Percentiles rank a stretch among this genome's conserved stretches.
Evolutionary conservation across 2,797 vertebrate species (phyloP).

Genomic region (Lateolabrax maculatus): DNA sequence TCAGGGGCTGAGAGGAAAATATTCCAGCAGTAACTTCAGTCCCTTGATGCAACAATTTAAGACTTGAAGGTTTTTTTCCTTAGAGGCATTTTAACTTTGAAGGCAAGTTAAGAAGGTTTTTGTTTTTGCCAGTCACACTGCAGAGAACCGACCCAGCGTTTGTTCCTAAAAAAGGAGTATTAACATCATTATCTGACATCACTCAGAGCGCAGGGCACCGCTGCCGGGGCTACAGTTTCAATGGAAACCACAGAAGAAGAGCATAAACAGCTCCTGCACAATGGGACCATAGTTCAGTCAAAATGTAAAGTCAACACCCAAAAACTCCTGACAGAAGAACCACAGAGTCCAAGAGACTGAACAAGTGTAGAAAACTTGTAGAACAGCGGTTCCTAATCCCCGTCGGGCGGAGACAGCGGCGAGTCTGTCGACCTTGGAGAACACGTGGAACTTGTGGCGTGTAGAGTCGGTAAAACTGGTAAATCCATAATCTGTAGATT

Average conservation of each 20-base stretch:
- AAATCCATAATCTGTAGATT: no score
- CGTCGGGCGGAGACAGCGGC: no score
- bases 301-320: background rate
- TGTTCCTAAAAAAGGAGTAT: background rate
- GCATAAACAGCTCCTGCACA: constrained; percentile 16
- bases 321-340: background rate
- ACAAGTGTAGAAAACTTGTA: no score
- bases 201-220: background rate
- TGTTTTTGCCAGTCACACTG: background rate
- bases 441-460: no score
- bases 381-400: background rate
- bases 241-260: constrained; percentile 30
- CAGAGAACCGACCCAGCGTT: background rate
- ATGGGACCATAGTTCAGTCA: constrained; percentile 3
- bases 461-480: no score
- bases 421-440: no score
- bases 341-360: background rate
- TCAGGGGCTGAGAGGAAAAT: background rate
- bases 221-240: background rate
- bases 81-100: no score
- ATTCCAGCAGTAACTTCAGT: no score
- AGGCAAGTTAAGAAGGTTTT: background rate
- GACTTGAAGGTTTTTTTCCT: no score
- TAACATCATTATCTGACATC: constrained; percentile 19
- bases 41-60: no score